Percentiles rank a stretch among this genome's conserved stretches.
Evolutionary conservation across 2,113 vertebrate genomes (phyloP).

Genomic region (Corythoichthys haematopterus): DNA sequence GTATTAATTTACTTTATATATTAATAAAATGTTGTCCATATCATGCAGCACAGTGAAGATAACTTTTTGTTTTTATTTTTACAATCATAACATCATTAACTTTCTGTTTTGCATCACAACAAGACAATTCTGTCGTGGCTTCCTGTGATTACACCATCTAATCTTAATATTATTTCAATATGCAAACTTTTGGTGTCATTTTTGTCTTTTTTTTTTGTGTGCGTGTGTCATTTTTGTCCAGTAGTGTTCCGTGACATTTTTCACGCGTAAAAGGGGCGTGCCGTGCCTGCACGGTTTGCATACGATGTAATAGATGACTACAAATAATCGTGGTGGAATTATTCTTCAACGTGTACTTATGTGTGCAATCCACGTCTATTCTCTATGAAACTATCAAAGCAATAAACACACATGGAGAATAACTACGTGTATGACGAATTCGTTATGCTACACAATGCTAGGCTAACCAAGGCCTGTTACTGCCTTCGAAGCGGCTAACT

Average conservation of each 20-base stretch:
- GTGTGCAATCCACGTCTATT: background rate
- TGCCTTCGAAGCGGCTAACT: background rate
- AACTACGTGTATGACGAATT: background rate
- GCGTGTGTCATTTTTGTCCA: background rate
- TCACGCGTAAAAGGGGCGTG: background rate
- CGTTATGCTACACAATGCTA: background rate
- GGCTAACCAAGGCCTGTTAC: background rate
- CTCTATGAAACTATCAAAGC: background rate
- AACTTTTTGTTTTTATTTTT: too few species aligned
- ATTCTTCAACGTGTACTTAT: background rate
- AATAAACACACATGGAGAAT: background rate
- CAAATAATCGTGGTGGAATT: background rate
- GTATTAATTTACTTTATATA: too few species aligned
- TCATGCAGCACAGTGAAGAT: too few species aligned
- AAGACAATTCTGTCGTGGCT: too few species aligned
- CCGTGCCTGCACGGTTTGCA: background rate
- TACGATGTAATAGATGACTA: background rate
- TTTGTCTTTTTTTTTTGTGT: background rate
- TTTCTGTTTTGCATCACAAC: too few species aligned
- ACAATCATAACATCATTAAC: too few species aligned
- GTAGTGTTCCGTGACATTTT: background rate
- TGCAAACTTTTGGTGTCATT: too few species aligned
- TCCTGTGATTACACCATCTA: background rate
- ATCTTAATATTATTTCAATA: background rate
- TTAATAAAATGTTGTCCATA: too few species aligned